phyloP scores from a whole-genome alignment of 2,113 vertebrate genomes.

The Anser brachyrhynchus region DNA sequence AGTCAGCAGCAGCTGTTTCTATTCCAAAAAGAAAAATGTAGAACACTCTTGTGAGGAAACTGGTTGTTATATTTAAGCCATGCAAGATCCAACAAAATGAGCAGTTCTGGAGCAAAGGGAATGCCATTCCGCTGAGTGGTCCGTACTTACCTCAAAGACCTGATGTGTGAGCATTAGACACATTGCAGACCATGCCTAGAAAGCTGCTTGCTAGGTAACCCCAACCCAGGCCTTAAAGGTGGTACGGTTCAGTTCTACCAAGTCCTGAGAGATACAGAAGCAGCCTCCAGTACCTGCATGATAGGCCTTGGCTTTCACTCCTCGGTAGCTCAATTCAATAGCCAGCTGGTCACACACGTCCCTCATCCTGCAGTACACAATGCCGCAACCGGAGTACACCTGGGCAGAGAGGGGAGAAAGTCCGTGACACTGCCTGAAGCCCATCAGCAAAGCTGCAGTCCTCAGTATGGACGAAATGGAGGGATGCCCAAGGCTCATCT shows the following conservation, averaged over 20 bases:
- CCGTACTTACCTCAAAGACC: neutral
- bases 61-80: neutral
- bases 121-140: neutral
- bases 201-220: neutral
- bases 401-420: slow-evolving; percentile 2
- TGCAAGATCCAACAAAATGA: neutral
- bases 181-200: neutral
- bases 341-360: slow-evolving; percentile 93
- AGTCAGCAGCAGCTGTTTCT: neutral
- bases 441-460: neutral
- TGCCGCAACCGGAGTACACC: slow-evolving; percentile 86
- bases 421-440: neutral
- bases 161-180: neutral
- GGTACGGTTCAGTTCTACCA: neutral
- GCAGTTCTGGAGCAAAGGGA: neutral
- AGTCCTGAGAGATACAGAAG: neutral
- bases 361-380: slow-evolving; percentile 95
- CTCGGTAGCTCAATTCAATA: slow-evolving; percentile 85
- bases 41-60: neutral
- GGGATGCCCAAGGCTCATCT: neutral
- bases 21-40: neutral
- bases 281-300: slow-evolving; percentile 86
- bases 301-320: slow-evolving; percentile 89
- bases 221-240: neutral
- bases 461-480: neutral